A percentile compares a stretch with the other conserved stretches of the same genome.
phyloP scores from a whole-genome alignment of 2,113 vertebrate species.

The Notarius quadriscutis region DNA sequence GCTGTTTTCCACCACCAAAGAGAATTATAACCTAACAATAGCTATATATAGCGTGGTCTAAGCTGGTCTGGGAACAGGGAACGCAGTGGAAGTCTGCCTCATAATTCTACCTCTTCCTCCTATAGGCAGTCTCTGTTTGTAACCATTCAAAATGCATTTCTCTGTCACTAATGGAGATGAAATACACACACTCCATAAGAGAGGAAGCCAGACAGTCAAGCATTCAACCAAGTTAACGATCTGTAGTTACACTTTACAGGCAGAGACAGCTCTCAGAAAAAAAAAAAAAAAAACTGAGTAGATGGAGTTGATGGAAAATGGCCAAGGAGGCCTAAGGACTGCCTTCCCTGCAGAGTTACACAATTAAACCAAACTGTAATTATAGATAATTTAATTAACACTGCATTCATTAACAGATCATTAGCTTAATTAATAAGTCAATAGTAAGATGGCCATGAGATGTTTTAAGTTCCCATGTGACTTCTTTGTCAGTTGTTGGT shows the following conservation, averaged over 20 bases:
- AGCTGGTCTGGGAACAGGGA: not conserved
- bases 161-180: not conserved
- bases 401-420: not conserved
- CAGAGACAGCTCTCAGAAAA: not conserved
- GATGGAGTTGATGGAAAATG: not conserved
- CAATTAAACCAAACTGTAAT: slow-evolving; percentile 2
- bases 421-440: not conserved
- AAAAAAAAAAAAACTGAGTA: not conserved
- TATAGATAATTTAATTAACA: not conserved
- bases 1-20: not conserved
- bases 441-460: not conserved
- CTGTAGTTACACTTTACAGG: not conserved
- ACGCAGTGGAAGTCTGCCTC: not conserved
- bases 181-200: not conserved
- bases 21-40: not conserved
- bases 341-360: not conserved
- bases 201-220: not conserved
- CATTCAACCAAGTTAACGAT: not conserved
- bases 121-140: not conserved
- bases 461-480: not conserved
- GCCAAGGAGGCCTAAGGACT: not conserved
- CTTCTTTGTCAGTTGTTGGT: not conserved
- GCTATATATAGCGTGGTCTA: not conserved
- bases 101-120: not conserved
- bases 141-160: not conserved